phyloP scores from a whole-genome alignment of 2,797 vertebrate genomes.

The Onychomys torridus region DNA sequence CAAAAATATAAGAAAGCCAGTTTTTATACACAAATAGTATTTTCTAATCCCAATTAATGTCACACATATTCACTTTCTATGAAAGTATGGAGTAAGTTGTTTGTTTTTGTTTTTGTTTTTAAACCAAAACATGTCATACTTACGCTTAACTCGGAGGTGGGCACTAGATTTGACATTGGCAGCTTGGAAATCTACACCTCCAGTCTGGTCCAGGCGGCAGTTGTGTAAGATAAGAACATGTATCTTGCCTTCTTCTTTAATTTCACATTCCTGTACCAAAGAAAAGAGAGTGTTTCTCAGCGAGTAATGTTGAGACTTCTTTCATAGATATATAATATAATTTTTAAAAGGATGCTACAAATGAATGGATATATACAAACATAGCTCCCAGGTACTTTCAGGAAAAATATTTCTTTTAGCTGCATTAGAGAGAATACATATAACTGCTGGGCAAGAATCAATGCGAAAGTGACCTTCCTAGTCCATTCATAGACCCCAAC shows the following conservation, averaged over 20 bases:
- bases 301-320: conserved; percentile 17
- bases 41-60: conserved; percentile 34
- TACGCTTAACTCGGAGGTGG: conserved; percentile 98
- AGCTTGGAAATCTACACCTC: conserved; percentile 95
- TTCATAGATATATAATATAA: background rate
- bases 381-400: background rate
- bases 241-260: conserved; percentile 95
- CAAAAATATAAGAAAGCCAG: conserved; percentile 42
- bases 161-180: conserved; percentile 97
- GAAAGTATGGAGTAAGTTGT: background rate
- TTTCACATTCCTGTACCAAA: conserved; percentile 94
- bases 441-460: background rate
- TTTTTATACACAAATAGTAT: background rate
- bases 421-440: background rate
- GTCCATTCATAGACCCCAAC: background rate
- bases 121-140: conserved; percentile 54
- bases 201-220: conserved; percentile 94
- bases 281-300: conserved; percentile 1
- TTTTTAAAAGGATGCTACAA: background rate
- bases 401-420: background rate
- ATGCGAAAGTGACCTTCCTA: background rate
- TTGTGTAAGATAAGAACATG: conserved; percentile 95
- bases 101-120: background rate
- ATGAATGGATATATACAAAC: background rate
- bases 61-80: background rate